phyloP scores from a whole-genome alignment of 2,888 invertebrate species.

The Malachius bipustulatus region DNA sequence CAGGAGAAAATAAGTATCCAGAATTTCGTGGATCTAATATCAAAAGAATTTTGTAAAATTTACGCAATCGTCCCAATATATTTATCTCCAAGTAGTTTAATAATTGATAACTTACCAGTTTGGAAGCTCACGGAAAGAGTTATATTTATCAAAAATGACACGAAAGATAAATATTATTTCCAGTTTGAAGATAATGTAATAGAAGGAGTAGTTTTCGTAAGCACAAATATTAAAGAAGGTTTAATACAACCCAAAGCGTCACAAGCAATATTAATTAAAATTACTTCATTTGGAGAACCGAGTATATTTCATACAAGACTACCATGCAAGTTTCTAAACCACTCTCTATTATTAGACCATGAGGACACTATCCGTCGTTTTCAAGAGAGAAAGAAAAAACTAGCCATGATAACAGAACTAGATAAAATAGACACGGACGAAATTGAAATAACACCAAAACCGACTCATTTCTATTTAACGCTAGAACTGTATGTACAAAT shows the following conservation, averaged over 20 bases:
- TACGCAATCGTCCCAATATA: background rate
- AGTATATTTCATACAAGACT: background rate
- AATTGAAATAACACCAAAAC: background rate
- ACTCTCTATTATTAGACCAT: background rate
- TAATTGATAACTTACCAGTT: background rate
- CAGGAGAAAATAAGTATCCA: background rate
- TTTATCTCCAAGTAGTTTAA: background rate
- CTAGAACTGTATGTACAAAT: background rate
- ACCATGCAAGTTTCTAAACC: background rate
- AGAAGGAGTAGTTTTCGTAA: background rate
- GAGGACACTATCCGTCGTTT: too few relatives aligned
- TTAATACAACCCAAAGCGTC: background rate
- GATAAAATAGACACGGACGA: background rate
- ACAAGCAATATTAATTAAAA: background rate
- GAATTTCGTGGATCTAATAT: background rate
- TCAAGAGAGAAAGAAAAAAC: too few relatives aligned
- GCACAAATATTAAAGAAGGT: background rate
- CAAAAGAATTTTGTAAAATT: background rate
- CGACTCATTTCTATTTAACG: background rate
- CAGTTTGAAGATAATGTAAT: background rate
- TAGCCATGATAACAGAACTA: background rate
- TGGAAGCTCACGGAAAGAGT: background rate
- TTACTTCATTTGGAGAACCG: background rate
- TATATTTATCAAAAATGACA: background rate
- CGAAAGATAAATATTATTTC: background rate